phyloP scores from a whole-genome alignment of 2,113 vertebrate species.

The Cinclus mexicanus region DNA sequence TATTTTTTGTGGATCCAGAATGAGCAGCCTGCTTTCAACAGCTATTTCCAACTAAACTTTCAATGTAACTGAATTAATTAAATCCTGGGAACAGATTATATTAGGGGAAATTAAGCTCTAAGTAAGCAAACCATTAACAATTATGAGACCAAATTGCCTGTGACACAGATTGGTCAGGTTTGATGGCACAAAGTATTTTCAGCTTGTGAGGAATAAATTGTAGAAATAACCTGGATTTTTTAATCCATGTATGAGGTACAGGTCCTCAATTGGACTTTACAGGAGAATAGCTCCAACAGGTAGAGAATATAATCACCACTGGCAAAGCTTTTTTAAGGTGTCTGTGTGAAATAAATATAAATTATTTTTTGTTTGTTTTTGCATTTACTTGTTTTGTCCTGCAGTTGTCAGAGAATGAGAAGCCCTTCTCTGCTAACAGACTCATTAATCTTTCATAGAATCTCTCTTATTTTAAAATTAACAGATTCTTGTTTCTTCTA shows the following conservation, averaged over 20 bases:
- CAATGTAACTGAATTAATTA: slow-evolving; percentile 18
- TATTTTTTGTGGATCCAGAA: background rate
- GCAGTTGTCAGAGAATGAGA: background rate
- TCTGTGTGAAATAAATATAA: background rate
- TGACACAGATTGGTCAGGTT: slow-evolving; percentile 32
- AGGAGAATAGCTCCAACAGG: background rate
- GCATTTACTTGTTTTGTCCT: background rate
- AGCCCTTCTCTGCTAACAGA: background rate
- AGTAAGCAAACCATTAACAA: slow-evolving; percentile 48
- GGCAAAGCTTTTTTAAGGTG: background rate
- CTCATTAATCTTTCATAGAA: background rate
- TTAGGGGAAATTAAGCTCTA: slow-evolving; percentile 44
- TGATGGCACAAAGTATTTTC: background rate
- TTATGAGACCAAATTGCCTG: slow-evolving; percentile 27
- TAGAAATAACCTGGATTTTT: background rate
- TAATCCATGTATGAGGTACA: background rate
- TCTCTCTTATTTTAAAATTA: background rate
- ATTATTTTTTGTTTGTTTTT: background rate
- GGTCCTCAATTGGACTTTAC: background rate
- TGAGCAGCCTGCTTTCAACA: background rate
- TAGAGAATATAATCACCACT: background rate
- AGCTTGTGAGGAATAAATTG: background rate
- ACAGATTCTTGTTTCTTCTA: background rate
- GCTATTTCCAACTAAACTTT: slow-evolving; percentile 22
- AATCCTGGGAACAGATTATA: background rate